Conservation (phyloP, 2,797 vertebrate genomes). For the Phataginus tricuspis region DNA sequence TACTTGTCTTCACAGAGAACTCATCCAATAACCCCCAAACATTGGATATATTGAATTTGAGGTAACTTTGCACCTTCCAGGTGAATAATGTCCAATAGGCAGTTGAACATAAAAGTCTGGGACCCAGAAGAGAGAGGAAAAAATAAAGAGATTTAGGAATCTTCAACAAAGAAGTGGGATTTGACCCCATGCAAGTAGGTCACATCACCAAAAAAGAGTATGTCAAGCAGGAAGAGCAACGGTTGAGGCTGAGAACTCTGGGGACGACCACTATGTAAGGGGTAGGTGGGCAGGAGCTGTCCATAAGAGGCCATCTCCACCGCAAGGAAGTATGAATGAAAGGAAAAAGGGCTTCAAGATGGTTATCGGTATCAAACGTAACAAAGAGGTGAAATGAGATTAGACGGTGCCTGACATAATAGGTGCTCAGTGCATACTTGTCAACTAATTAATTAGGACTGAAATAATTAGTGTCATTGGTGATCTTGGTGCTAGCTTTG, state of each 20-base stretch:
- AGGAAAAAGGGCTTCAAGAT: background rate
- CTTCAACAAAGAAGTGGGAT: background rate
- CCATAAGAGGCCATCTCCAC: background rate
- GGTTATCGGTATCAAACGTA: background rate
- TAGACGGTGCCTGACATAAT: background rate
- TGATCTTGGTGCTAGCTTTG: background rate
- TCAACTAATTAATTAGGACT: background rate
- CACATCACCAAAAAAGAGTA: background rate
- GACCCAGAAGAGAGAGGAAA: background rate
- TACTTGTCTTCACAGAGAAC: slow-evolving; percentile 15
- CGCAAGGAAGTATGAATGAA: background rate
- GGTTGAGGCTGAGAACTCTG: background rate
- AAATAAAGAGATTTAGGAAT: background rate
- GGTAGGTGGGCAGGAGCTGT: background rate
- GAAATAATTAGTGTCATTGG: background rate
- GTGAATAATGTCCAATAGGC: background rate
- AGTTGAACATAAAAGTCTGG: background rate
- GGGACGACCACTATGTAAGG: background rate
- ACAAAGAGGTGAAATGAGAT: background rate
- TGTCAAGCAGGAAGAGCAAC: background rate
- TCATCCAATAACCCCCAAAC: background rate
- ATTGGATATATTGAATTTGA: background rate
- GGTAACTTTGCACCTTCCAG: background rate
- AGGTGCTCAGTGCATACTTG: background rate
- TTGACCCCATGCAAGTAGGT: background rate